These are phyloP conservation scores for Orthosia gothica DNA, from an alignment of 2,888 invertebrate species.

Conservation along the genomic window DNA sequence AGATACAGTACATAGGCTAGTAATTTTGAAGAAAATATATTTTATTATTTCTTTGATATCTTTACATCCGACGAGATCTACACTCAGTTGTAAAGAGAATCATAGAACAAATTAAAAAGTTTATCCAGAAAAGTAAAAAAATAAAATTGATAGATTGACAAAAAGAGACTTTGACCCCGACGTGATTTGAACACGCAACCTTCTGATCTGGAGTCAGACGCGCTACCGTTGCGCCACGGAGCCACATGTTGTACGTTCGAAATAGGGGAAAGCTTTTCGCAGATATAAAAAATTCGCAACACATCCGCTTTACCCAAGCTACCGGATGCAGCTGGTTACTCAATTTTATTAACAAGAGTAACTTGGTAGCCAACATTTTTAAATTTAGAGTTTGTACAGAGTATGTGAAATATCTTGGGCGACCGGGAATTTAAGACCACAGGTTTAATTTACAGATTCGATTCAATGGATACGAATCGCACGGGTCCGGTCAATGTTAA, in stretches of 20 bases:
- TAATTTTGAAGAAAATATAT: not conserved
- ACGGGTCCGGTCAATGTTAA: too few species aligned
- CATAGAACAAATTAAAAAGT: too few species aligned
- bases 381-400: too few species aligned
- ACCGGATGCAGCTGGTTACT: too few species aligned
- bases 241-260: slow-evolving; percentile 82
- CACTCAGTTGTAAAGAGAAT: too few species aligned
- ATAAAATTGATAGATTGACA: not conserved
- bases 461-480: too few species aligned
- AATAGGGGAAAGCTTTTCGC: not conserved
- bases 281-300: not conserved
- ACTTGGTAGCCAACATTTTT: too few species aligned
- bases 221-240: slow-evolving; percentile 99
- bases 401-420: too few species aligned
- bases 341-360: too few species aligned
- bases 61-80: not conserved
- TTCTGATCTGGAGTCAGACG: slow-evolving; percentile 99
- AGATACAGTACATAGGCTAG: not conserved
- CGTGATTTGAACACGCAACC: slow-evolving; percentile 99
- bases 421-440: too few species aligned
- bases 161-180: slow-evolving; percentile 94
- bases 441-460: too few species aligned
- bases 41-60: not conserved
- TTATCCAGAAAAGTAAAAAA: fast-evolving
- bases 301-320: not conserved